These are phyloP conservation scores for Elmis aenea DNA, from an alignment of 2,888 invertebrate genomes.

Conservation along the genomic window DNA sequence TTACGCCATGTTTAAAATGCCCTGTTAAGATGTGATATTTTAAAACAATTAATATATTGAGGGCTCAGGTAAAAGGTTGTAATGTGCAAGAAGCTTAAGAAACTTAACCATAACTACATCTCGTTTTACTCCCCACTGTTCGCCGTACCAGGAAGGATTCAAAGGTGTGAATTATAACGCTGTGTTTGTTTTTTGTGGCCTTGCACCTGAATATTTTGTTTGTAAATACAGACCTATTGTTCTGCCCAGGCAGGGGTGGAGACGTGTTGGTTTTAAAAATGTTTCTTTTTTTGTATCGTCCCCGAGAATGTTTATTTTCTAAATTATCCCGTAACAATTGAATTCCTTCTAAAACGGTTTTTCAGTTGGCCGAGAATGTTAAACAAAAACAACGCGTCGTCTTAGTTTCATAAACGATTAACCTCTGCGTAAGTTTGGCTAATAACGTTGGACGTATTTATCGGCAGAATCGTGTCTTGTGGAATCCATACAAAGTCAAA, in stretches of 20 bases:
- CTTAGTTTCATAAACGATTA: slow-evolving; percentile 7
- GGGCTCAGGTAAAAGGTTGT: no score
- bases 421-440: no score
- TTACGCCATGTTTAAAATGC: slow-evolving; percentile 8
- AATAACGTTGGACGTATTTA: no score
- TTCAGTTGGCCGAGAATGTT: no score
- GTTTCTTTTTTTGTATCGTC: slow-evolving; percentile 21
- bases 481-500: slow-evolving; percentile 22
- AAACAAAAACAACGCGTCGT: no score
- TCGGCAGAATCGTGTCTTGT: slow-evolving; percentile 21
- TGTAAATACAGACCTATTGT: slow-evolving; percentile 35
- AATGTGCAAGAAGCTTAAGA: slow-evolving; percentile 10
- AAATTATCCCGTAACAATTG: slow-evolving; percentile 21
- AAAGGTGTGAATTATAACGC: slow-evolving; percentile 36
- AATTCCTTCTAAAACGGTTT: slow-evolving; percentile 9
- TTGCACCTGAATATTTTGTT: slow-evolving; percentile 35
- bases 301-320: slow-evolving; percentile 18
- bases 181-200: slow-evolving; percentile 34
- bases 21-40: no score
- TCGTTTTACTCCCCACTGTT: slow-evolving; percentile 18
- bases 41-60: no score
- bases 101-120: slow-evolving; percentile 7
- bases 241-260: slow-evolving; percentile 28
- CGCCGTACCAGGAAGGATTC: slow-evolving; percentile 29
- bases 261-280: slow-evolving; percentile 24